Base-by-base conservation (phyloP, 2,888 invertebrate genomes). In the Noctua comes region DNA sequence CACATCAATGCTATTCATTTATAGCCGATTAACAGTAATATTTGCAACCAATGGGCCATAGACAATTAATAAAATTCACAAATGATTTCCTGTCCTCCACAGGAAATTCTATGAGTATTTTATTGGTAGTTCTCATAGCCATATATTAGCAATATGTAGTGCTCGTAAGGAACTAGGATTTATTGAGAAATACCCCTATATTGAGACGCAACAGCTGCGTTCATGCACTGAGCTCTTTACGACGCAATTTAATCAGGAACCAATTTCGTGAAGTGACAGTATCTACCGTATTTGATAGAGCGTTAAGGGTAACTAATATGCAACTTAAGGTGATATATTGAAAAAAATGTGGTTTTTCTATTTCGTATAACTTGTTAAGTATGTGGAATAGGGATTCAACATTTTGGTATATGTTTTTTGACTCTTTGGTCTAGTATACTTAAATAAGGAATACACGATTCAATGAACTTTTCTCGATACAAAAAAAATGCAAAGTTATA, bases 211-310 rank as follows among this genome's bases (percentile, higher is more conserved):
- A 86, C 92, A 92, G 93, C 92, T 92, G 93, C 82, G 87, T 69
- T 76, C 87, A 86, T 90, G 89, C 89, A 88, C 72, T 84, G 75
- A 84, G 82, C 87, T 89, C 86, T 93, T 92, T 91, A 92, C 88
- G 90, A 89, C 86, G 75, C 69, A 83, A 85, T 91, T 92, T 91
- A 90, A 92, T 91, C 89, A 88, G 84, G 88, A 90, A 90, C 84
- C 91, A 90, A 90, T 91, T 90, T 89, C 87, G 80, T 86, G 43
- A 73, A 79, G 69, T 77, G 78, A 76, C 46, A 81, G 68, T 80
- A 43, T 66, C 43, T 13, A 54, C 68, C 59, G n/a, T 75, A 81
- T 75, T 74, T 40, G 21, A 75, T 59, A 36, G 48, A 76, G 66
- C 57, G 78, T 71, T 24, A 72, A 51, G 21, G 62, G 16, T 36